These are phyloP conservation scores for Cheirogaleus medius DNA, from an alignment of 2,113 vertebrate genomes.

Conservation along the genomic window DNA sequence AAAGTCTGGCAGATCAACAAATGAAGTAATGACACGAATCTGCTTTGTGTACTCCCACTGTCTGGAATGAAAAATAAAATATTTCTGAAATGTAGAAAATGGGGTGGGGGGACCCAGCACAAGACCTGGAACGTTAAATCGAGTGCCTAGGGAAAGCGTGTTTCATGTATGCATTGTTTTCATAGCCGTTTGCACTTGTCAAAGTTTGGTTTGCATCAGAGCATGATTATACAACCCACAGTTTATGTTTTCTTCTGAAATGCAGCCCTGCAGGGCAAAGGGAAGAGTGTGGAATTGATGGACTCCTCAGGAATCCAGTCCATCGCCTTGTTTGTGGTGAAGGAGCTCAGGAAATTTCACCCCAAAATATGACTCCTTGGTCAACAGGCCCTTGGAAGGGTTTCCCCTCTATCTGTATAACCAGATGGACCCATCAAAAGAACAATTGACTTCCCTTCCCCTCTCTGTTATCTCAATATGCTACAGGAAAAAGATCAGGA, in stretches of 20 bases:
- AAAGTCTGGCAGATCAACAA: slow-evolving; percentile 45
- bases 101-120: neutral
- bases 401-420: no score
- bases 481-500: no score
- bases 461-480: no score
- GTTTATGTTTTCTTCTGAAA: neutral
- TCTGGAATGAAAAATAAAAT: slow-evolving; percentile 63
- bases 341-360: no score
- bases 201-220: neutral
- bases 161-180: neutral
- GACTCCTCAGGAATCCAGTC: neutral
- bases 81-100: slow-evolving; percentile 51
- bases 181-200: neutral
- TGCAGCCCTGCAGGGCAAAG: neutral
- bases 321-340: neutral
- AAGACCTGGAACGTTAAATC: neutral
- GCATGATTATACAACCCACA: neutral
- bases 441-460: no score
- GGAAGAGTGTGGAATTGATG: neutral
- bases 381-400: no score
- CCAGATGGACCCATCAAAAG: no score
- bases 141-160: neutral
- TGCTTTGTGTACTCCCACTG: slow-evolving; percentile 63
- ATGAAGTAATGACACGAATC: slow-evolving; percentile 66
- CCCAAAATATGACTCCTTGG: no score